These are phyloP conservation scores for Cheiracanthium punctorium DNA, from an alignment of 2,888 invertebrate genomes.

Conservation along the genomic window DNA sequence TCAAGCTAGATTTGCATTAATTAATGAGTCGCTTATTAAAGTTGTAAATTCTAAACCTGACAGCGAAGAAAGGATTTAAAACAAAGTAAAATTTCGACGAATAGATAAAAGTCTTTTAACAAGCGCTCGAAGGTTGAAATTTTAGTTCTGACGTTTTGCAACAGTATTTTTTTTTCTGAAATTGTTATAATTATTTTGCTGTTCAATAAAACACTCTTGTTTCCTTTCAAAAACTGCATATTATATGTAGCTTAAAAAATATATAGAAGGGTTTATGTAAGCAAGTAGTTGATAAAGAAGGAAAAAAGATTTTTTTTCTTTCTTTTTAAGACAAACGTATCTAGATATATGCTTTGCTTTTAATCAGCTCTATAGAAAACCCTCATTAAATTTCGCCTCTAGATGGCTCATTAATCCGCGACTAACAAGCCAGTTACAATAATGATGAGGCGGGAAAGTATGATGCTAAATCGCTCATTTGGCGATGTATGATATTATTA, in stretches of 20 bases:
- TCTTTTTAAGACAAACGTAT: background rate
- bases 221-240: background rate
- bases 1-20: background rate
- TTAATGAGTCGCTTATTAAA: conserved; percentile 1
- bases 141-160: background rate
- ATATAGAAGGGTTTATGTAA: background rate
- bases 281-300: background rate
- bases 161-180: background rate
- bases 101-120: background rate
- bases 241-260: no score
- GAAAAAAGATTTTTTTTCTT: background rate
- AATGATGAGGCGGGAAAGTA: background rate
- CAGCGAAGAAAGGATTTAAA: background rate
- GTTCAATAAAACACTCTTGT: background rate
- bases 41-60: background rate
- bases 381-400: conserved; percentile 10
- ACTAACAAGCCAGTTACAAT: background rate
- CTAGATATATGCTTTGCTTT: background rate
- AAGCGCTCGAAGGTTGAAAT: background rate
- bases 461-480: background rate
- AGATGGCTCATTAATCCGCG: background rate
- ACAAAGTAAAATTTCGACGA: background rate
- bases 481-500: no score
- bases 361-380: background rate
- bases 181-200: background rate